Conservation (phyloP, 92 coral and sea anemone genomes). For the Epizoanthus stellaris region DNA sequence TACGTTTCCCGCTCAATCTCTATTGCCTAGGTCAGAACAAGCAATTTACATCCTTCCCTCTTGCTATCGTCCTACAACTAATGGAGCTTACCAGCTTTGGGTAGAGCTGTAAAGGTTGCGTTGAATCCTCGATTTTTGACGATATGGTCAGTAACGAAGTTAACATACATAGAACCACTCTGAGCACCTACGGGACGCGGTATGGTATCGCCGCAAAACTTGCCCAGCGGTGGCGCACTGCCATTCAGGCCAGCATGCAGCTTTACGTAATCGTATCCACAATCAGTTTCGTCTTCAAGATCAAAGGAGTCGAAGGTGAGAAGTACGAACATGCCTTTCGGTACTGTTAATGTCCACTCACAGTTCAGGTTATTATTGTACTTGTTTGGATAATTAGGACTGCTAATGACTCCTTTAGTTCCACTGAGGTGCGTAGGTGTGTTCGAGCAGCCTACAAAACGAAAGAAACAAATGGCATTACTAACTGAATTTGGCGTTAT, state of each 20-base stretch:
- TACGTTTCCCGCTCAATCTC: too few species aligned
- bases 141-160: conserved; percentile 1
- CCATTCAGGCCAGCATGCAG: background rate
- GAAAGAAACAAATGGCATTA: background rate
- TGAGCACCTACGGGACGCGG: background rate
- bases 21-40: too few species aligned
- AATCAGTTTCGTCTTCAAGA: background rate
- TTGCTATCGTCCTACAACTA: background rate
- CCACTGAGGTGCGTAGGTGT: background rate
- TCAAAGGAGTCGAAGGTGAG: background rate
- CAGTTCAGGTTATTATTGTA: background rate
- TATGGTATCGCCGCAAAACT: background rate
- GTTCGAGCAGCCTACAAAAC: conserved; percentile 9
- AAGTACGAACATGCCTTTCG: background rate
- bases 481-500: too few species aligned
- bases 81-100: background rate
- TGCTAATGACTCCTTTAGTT: background rate
- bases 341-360: conserved; percentile 7
- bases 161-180: conserved; percentile 21
- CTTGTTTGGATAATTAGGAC: background rate
- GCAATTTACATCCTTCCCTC: background rate
- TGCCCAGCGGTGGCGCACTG: background rate
- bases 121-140: background rate
- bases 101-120: background rate
- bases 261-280: background rate